Evolutionary conservation across 1,140 invertebrate genomes (phyloP), one percentile per base, ranked within the genome.

Genomic region (Trichogramma pretiosum): DNA sequence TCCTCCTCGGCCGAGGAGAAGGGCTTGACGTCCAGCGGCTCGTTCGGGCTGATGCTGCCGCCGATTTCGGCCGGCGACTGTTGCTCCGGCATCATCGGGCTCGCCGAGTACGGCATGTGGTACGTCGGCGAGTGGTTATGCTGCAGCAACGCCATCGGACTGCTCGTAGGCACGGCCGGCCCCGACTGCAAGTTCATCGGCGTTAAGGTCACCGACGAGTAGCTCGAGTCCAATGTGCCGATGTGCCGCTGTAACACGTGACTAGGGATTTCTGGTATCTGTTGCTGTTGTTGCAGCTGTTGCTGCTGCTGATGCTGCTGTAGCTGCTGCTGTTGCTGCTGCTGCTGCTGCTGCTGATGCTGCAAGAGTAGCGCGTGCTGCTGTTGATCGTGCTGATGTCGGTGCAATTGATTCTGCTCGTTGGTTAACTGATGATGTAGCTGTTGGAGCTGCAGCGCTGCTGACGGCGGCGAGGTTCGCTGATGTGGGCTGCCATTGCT

Each of bases 121-220:
- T 9, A 18, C 30, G 19, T n/a, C 28, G 18, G 30, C 30, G 28
- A 36, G 17, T 1, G 30, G 18, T 5, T 19, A 14, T 32, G 26
- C 30, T 37, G 26, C 32, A n/a, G 34, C n/a, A n/a, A 9, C 19
- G 10, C 21, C 42, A 1, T 39, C 18, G n/a, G 49, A 33, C 21
- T 42, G 28, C 14, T 46, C 41, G 22, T 43, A 37, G 36, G 46
- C 45, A n/a, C 43, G 18, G 19, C 37, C 30, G 28, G 42, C 49
- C 11, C n/a, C n/a, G n/a, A n/a, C n/a, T n/a, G n/a, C n/a, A n/a
- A n/a, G n/a, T n/a, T n/a, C 0, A 67, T 62, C 22, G 70, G 63
- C 2, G 70, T 69, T 63, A 72, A 69, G 3, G 65, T 65, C 57
- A 71, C 65, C 28, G 66, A 64, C 1, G 56, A 56, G 34, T 58